Base-by-base conservation (phyloP, 2,797 vertebrate genomes). In the Dallia pectoralis region DNA sequence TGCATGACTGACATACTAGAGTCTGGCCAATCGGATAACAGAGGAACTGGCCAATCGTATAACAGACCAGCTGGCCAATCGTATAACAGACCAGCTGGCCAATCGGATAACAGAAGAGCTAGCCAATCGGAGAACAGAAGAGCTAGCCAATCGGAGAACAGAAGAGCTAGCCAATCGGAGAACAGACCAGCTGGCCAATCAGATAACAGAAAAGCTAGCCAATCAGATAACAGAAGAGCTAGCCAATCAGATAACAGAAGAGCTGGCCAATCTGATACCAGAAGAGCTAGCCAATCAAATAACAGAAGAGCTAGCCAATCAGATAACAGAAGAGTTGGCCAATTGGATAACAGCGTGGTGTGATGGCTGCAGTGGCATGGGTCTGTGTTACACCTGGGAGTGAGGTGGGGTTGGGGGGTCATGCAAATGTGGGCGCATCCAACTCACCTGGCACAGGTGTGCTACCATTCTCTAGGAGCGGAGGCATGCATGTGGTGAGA, bases 381-480 rank as follows among this genome's bases (percentile, higher is more conserved):
- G 72, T 51, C 62, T 70, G 74, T 36, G 61, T 72, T 62, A 22
- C 14, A 56, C 32, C 67, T 53, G 61, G 49, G 22, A 44, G 27
- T 67, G 65, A 8, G 67, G 73, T 75, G 59, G 70, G 69, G 70
- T 80, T 74, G n/a, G n/a, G 78, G 18, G 49, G 61, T 72, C 88
- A 88, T 91, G 89, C 85, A 85, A 80, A 89, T 91, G 90, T 87
- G 84, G 82, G 88, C 71, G 80, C 89, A 90, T 91, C 80, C 86
- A 76, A 98, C 97, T 99, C 95, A 98, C 97, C 97, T 97, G 95
- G 87, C 96, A 98, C 87, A 99, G 97, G 90, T 98, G 96, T 83
- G 94, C 94, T 95, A 97, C 96, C 97, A 98, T 96, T 98, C 93
- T 97, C 97, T 99, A 96, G 94, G 93, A 94, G 91, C 87, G 94